Base-by-base conservation (phyloP, 1,140 invertebrate genomes). In the Caenorhabditis remanei region DNA sequence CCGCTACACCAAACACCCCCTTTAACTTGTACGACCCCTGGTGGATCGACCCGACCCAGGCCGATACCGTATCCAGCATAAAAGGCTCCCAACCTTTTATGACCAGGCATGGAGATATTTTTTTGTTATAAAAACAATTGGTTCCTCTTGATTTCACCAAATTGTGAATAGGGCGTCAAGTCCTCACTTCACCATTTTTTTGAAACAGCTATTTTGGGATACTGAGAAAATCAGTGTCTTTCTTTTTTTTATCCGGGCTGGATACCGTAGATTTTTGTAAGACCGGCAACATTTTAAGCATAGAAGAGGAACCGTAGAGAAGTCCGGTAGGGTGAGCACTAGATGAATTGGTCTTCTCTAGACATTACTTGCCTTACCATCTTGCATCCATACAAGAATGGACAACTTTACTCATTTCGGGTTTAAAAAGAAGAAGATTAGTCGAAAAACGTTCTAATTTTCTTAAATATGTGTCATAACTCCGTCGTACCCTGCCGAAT, bases 401-500 rank as follows among this genome's bases (percentile, higher is more conserved):
- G 32, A 32, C 50, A 4, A 11, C 14, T 50, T 4, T 50, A 50
- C 50, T 50, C 0, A 19, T 32, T 32, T 32, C 32, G 32, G 32
- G 32, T 32, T 32, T 1, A n/a, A n/a, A 32, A 58, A 6, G 19
- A 6, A 11, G 19, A 19, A 58, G 19, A 50, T 50, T 11, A 50
- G 8, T n/a, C 14, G 19, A 16, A n/a, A 19, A n/a, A 32, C 32
- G 32, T 2, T 32, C 32, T 32, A 1, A 16, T 19, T 16, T 6
- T 58, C 14, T 58, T 1, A n/a, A n/a, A 58, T 1, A 16, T 2
- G 32, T 32, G 32, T 32, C 32, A 58, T n/a, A 58, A 58, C 55
- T 58, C 55, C 55, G 55, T 58, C 55, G 55, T n/a, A 58, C 32
- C 32, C 32, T 58, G 55, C 55, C 55, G 55, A n/a, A n/a, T 58